A percentile compares a stretch with the other conserved stretches of the same genome.
Evolutionary conservation across 2,888 invertebrate genomes (phyloP).

Genomic region (Chrysodeixis includens): DNA sequence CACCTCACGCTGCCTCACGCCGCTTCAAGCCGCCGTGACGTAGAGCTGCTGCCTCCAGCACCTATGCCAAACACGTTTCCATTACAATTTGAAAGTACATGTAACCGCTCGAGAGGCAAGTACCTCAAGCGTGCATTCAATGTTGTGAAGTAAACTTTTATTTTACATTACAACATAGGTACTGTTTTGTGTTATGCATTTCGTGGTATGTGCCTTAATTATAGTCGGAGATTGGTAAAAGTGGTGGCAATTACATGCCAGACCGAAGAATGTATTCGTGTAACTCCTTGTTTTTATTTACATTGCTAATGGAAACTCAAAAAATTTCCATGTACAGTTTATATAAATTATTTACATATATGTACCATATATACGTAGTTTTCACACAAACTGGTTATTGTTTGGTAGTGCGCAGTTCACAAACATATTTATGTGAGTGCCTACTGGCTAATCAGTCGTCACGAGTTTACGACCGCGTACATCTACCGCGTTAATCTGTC

Average conservation of each 20-base stretch:
- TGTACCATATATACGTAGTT: conserved; percentile 48
- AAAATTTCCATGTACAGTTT: conserved; percentile 30
- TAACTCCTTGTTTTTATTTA: background rate
- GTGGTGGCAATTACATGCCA: background rate
- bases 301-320: conserved; percentile 42
- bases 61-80: conserved; percentile 46
- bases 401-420: conserved; percentile 47
- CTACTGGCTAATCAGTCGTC: conserved; percentile 27
- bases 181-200: conserved; percentile 34
- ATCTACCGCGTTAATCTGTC: conserved; percentile 27
- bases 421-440: conserved; percentile 12
- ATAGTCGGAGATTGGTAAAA: conserved; percentile 30
- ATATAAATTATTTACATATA: conserved; percentile 38
- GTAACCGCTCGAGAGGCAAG: conserved; percentile 34
- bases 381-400: conserved; percentile 53
- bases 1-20: conserved; percentile 27
- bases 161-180: conserved; percentile 49
- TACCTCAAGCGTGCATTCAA: conserved; percentile 39
- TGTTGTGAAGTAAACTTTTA: conserved; percentile 49
- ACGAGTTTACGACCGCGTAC: conserved; percentile 42
- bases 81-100: conserved; percentile 49
- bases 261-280: background rate
- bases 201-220: conserved; percentile 32
- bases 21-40: conserved; percentile 42
- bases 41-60: conserved; percentile 42